A percentile compares a stretch with the other conserved stretches of the same genome.
Conservation (phyloP, 2,888 invertebrate species). For the Athrips mouffetella region DNA sequence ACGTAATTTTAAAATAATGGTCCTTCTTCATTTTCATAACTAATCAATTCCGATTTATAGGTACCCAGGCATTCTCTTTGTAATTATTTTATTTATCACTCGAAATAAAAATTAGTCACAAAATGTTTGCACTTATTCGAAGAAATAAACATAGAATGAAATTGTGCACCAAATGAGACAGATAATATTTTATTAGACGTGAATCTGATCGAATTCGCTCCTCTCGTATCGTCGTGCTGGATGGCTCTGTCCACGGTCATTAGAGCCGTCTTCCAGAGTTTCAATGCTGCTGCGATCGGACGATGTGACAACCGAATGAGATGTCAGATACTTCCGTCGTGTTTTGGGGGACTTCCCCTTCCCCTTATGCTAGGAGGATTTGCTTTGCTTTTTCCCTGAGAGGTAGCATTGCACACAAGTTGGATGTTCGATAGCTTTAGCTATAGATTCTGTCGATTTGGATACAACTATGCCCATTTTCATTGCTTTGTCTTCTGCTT, state of each 20-base stretch:
- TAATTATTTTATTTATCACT: constrained; percentile 18
- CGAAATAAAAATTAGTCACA: not conserved
- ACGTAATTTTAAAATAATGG: constrained; percentile 24
- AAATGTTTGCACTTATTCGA: not conserved
- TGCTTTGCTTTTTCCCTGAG: constrained; percentile 78
- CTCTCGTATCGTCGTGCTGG: constrained; percentile 49
- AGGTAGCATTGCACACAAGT: constrained; percentile 87
- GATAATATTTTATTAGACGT: constrained; percentile 69
- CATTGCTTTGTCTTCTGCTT: constrained; percentile 72
- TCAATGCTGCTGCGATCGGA: constrained; percentile 71
- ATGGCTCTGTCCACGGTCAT: constrained; percentile 56
- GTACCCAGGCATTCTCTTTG: constrained; percentile 5
- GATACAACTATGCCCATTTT: constrained; percentile 78
- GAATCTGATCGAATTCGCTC: constrained; percentile 76
- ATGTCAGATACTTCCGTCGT: constrained; percentile 56
- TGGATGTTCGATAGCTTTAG: constrained; percentile 81
- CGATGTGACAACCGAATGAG: constrained; percentile 57
- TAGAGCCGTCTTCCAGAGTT: constrained; percentile 55
- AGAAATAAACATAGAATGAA: not conserved
- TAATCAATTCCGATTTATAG: constrained; percentile 56
- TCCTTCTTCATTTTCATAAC: constrained; percentile 30
- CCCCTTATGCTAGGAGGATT: constrained; percentile 82
- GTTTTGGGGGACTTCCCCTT: constrained; percentile 81
- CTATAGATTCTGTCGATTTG: constrained; percentile 75
- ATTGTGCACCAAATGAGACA: not conserved